Base-by-base conservation (phyloP, 2,888 invertebrate species). In the Scaptomyza polygonia region DNA sequence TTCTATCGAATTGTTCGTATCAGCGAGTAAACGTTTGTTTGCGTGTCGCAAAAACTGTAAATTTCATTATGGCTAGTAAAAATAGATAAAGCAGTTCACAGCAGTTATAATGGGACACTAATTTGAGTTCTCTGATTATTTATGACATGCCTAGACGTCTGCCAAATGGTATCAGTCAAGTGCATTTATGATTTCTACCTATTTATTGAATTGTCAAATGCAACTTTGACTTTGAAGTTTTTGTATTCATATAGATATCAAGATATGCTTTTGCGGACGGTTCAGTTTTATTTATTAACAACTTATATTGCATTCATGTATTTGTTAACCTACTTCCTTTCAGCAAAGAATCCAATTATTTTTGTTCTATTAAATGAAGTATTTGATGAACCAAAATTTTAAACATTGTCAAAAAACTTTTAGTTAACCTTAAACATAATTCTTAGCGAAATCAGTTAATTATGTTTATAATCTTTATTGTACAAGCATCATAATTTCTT, bases 21-120 rank as follows among this genome's bases (percentile, higher is more conserved):
- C 34, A 18, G 29, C 29, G 30, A 21, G 4, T 42, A 32, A 32
- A 30, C 34, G 25, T 27, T 40, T 29, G 27, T 49, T 68, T 56
- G 58, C 44, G 52, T 49, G 58, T 18, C 55, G 36, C 32, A 58
- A 43, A 48, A 16, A 25, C 5, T n/a, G 25, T 32, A 55, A 36
- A 58, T 43, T 66, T 27, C 16, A 29, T 12, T 16, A 49, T 49
- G n/a, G n/a, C n/a, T 49, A 32, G 30, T 51, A 32, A 0, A 18
- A 14, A 16, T 42, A 30, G 48, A 36, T 14, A 42, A 27, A 12
- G 27, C 39, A 16, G 34, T 48, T 53, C 39, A 48, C 11, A 56
- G 72, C 53, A 59, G 2, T 66, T 44, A n/a, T 49, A 47, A 49
- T 58, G 21, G 42, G 7, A 8, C 18, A 36, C 27, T 44, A 61